Percentiles rank a stretch among this genome's conserved stretches.
phyloP scores from a whole-genome alignment of 1,140 invertebrate genomes.

The Diplogasteroides magnus region DNA sequence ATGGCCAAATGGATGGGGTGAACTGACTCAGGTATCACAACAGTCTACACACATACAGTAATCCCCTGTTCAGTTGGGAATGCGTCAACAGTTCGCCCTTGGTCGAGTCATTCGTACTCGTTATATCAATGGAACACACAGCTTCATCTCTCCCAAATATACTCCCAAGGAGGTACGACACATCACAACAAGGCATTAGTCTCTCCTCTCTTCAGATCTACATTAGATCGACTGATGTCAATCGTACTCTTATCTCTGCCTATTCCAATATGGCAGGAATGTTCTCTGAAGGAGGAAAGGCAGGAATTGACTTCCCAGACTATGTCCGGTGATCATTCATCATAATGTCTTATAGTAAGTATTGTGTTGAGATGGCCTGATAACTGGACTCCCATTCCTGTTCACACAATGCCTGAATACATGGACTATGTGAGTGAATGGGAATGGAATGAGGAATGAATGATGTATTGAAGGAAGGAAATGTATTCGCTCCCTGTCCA shows the following conservation, averaged over 20 bases:
- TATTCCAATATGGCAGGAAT: slow-evolving; percentile 35
- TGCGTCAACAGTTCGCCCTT: slow-evolving; percentile 38
- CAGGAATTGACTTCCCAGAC: slow-evolving; percentile 28
- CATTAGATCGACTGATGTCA: slow-evolving; percentile 30
- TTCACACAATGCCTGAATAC: slow-evolving; percentile 32
- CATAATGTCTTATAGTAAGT: not conserved
- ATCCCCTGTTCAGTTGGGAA: slow-evolving; percentile 33
- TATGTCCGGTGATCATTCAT: not conserved
- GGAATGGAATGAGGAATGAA: not conserved
- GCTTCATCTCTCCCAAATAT: slow-evolving; percentile 24
- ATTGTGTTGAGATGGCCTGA: slow-evolving; percentile 26
- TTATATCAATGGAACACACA: slow-evolving; percentile 29
- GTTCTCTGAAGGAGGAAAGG: slow-evolving; percentile 22
- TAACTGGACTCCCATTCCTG: slow-evolving; percentile 34
- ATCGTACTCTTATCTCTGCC: slow-evolving; percentile 29
- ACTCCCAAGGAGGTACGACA: slow-evolving; percentile 28
- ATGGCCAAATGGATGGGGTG: slow-evolving; percentile 43
- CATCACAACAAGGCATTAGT: not conserved
- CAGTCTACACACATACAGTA: not conserved
- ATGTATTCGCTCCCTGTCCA: slow-evolving; percentile 37
- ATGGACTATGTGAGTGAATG: slow-evolving; percentile 13
- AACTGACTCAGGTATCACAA: slow-evolving; percentile 33
- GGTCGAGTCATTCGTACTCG: slow-evolving; percentile 27
- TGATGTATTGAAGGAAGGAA: slow-evolving; percentile 31
- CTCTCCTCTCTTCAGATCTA: slow-evolving; percentile 21